Base-by-base conservation (phyloP, 2,113 vertebrate genomes). In the Colossoma macropomum region DNA sequence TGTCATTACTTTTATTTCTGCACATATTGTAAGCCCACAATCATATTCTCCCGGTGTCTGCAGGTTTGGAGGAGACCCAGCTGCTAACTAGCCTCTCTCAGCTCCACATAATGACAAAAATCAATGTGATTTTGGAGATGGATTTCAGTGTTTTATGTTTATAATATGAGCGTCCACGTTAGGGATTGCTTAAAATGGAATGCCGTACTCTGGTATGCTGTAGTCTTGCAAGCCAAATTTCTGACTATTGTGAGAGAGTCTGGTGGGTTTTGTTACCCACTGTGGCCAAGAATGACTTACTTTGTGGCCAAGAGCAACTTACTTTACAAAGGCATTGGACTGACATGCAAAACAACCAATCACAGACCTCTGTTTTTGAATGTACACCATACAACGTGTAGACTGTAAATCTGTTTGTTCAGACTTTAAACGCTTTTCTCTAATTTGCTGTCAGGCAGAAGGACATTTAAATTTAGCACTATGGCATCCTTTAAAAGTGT, bases 41-140 rank as follows among this genome's bases (percentile, higher is more conserved):
- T 77, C n/a, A 11, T 59, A 28, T 68, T 27, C n/a, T 32, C 56
- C 12, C 30, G 32, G n/a, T 32, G 19, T 63, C 34, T 65, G 17
- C 6, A 54, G 28, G 63, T 45, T 82, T 76, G 80, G 63, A 70
- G 56, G 21, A 30, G n/a, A 76, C 12, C 73, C 65, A 76, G 17
- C 3, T 59, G 68, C 63, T 69, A 69, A 69, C 70, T 59, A 56
- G 28, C 65, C 25, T 76, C 48, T 75, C 21, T 45, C 41, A 69
- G 60, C 32, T 34, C 45, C 48, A 75, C 38, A 68, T 28, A 28
- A 25, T n/a, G n/a, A 59, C n/a, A 76, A 73, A 68, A 69, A 76
- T 59, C 73, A 25, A 6, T 71, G 19, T n/a, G 9, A 45, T 45
- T 69, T 70, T 32, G 23, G 38, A 23, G 11, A 45, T 41, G 68